Evolutionary conservation across 2,113 vertebrate species (phyloP).

Genomic region (Corythornis madagascariensis): DNA sequence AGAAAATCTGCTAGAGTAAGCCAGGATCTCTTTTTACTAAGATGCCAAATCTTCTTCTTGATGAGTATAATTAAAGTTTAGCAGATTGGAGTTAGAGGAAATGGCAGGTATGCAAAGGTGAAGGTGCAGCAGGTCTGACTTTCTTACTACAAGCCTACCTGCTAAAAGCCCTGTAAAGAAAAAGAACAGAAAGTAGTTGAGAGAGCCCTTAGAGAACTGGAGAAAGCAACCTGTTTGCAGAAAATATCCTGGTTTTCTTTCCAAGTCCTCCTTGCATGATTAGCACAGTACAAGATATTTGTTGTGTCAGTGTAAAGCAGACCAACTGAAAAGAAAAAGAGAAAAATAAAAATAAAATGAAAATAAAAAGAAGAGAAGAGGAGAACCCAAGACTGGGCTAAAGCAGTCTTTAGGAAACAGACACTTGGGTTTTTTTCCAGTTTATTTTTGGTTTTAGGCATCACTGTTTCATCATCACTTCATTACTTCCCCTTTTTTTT

Average conservation of each 20-base stretch:
- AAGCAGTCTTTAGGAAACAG: not conserved
- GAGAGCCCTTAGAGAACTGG: not conserved
- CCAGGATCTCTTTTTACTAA: not conserved
- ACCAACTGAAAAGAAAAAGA: not conserved
- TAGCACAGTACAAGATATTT: not conserved
- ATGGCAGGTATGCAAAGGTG: not conserved
- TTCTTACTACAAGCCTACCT: not conserved
- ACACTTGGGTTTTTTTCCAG: accelerated
- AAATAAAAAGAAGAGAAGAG: not conserved
- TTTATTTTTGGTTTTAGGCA: not conserved
- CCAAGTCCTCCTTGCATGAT: not conserved
- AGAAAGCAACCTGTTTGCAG: not conserved
- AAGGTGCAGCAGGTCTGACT: not conserved
- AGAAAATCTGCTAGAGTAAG: not conserved
- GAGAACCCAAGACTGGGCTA: not conserved
- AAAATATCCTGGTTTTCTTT: not conserved
- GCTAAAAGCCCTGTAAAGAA: not conserved
- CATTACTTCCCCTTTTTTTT: not conserved
- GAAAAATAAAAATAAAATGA: too few relatives aligned
- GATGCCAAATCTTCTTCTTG: not conserved
- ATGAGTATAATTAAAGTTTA: not conserved
- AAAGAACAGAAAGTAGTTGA: not conserved
- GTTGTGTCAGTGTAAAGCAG: not conserved
- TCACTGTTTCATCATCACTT: not conserved
- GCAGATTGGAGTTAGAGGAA: not conserved